These are phyloP conservation scores for Aphelocoma californica DNA, from an alignment of 2,797 vertebrate species.

Conservation along the genomic window DNA sequence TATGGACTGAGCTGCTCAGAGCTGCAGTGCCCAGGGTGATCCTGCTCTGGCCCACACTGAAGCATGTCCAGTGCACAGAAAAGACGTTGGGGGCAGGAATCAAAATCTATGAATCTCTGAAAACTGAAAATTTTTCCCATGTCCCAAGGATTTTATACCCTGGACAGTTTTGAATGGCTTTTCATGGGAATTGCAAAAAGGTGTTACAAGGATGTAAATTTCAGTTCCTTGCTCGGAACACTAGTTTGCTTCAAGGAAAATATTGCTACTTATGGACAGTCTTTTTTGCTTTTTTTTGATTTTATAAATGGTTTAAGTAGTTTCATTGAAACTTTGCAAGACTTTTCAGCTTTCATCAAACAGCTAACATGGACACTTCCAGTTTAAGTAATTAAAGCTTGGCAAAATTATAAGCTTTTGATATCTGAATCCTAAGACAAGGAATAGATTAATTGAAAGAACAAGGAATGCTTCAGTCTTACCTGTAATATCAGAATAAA, in stretches of 20 bases:
- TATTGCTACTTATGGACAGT: neutral
- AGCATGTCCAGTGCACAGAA: neutral
- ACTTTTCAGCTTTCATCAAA: neutral
- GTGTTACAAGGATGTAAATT: neutral
- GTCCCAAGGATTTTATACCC: neutral
- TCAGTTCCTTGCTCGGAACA: neutral
- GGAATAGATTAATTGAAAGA: neutral
- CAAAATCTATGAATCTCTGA: neutral
- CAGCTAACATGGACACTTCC: neutral
- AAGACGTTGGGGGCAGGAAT: neutral
- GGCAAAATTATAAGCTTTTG: neutral
- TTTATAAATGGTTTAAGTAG: neutral
- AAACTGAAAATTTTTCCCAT: neutral
- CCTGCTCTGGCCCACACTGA: neutral
- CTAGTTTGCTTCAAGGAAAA: neutral
- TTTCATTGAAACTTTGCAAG: slow-evolving; percentile 6
- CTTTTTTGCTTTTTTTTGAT: neutral
- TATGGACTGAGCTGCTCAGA: neutral
- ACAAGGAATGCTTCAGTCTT: neutral
- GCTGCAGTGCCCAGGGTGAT: neutral
- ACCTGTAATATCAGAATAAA: neutral
- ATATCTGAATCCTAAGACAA: neutral
- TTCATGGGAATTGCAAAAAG: neutral
- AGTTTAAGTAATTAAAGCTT: neutral
- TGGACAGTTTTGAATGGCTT: neutral